These are phyloP conservation scores for Caenorhabditis imperialis DNA, from an alignment of 2,888 invertebrate genomes.

Conservation along the genomic window DNA sequence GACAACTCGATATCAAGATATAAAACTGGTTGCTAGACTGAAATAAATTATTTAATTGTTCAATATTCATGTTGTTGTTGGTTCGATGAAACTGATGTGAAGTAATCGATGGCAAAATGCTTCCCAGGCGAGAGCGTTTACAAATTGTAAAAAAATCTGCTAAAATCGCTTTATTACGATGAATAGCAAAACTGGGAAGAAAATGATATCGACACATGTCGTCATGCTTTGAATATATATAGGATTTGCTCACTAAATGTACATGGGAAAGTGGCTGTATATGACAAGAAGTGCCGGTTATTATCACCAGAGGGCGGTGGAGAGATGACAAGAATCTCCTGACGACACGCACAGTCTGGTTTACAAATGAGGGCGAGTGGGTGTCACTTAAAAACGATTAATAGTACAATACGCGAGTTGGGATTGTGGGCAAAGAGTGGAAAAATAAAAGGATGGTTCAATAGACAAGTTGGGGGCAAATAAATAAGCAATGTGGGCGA, in stretches of 20 bases:
- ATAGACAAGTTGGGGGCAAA: constrained; percentile 11
- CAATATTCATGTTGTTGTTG: too few relatives aligned
- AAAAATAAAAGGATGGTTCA: constrained; percentile 19
- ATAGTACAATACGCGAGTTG: constrained; percentile 36
- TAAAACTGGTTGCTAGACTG: too few relatives aligned
- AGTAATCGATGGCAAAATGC: too few relatives aligned
- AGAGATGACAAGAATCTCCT: neutral
- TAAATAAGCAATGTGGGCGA: neutral
- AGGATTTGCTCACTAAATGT: constrained; percentile 12
- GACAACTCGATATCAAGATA: too few relatives aligned
- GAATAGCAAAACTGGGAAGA: constrained; percentile 11
- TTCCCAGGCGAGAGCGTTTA: too few relatives aligned
- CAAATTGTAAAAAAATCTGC: constrained; percentile 28
- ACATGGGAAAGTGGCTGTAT: constrained; percentile 22
- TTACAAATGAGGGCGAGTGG: constrained; percentile 41
- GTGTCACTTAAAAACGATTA: constrained; percentile 31
- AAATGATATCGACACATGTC: constrained; percentile 5
- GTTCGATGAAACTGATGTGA: too few relatives aligned
- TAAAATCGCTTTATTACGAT: constrained; percentile 42
- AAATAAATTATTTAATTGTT: too few relatives aligned
- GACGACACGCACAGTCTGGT: constrained; percentile 1
- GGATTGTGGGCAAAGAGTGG: neutral
- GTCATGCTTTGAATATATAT: constrained; percentile 10
- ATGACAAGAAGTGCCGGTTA: constrained; percentile 42
- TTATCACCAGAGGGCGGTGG: constrained; percentile 24